Conservation (phyloP, 2,113 vertebrate genomes). For the Melanocharis versteri region DNA sequence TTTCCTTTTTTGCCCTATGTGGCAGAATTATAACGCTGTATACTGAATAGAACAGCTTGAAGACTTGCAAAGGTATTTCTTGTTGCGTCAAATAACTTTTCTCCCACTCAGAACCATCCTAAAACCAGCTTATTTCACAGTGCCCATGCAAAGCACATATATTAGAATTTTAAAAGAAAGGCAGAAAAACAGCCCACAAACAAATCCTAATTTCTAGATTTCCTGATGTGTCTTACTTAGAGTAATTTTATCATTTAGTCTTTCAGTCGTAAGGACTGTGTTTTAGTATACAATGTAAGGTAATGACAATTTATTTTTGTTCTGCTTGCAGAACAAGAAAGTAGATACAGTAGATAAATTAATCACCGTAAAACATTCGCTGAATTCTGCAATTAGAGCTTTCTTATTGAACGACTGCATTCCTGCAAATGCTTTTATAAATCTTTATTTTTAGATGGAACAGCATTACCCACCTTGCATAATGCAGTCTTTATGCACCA, state of each 20-base stretch:
- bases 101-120: background rate
- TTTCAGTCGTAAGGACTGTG: background rate
- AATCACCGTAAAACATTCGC: background rate
- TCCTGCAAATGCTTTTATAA: background rate
- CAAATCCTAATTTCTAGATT: background rate
- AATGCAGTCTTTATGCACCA: background rate
- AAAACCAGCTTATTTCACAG: background rate
- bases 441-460: background rate
- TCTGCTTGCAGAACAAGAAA: background rate
- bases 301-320: background rate
- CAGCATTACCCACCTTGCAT: background rate
- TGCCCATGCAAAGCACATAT: background rate
- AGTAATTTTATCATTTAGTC: background rate
- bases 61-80: background rate
- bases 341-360: background rate
- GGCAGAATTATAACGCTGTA: background rate
- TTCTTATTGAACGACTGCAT: background rate
- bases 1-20: background rate
- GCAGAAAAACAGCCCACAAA: background rate
- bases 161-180: background rate
- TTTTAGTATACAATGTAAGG: background rate
- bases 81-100: background rate
- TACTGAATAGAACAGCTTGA: constrained; percentile 11
- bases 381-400: constrained; percentile 2
- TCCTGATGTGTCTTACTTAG: background rate